Evolutionary conservation across 2,888 invertebrate genomes (phyloP), one percentile per base, ranked within the genome.

Genomic region (Ennomos quercinarius): DNA sequence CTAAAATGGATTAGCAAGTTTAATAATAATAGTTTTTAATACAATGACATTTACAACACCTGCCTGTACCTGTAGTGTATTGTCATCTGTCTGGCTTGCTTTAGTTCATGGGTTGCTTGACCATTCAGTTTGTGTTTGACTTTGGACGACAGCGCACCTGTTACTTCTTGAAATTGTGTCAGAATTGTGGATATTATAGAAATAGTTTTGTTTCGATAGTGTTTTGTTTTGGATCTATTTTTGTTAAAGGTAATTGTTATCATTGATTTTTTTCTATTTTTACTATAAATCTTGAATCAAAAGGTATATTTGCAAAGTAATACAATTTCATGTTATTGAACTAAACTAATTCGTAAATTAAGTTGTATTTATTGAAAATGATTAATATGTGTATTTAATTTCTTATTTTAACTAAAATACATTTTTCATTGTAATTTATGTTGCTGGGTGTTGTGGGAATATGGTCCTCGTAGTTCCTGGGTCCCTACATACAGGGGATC

Each of bases 11-110:
- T 11, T 57, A 58, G 9, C 37, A 1, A n/a, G 27, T 35, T 53
- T 51, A 48, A 38, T 54, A 50, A 61, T 61, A 56, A 60, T 57
- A 48, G 64, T 63, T 61, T 64, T 63, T 66, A 64, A 56, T 65
- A 66, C 66, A 66, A 68, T 67, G 50, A 49, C 51, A 61, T 61
- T 61, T 56, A 17, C 55, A 61, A 12, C 68, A 68, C 66, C 68
- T 68, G 68, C 60, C 42, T 10, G 9, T 61, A 56, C 57, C 63
- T 44, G 57, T 50, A 51, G 57, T 57, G 52, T 50, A 51, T 60
- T 57, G 52, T 68, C 63, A 59, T 59, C 63, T 66, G 66, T 45
- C 40, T 48, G 35, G 51, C 9, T 46, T 44, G 36, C 39, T 51
- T 34, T n/a, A n/a, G n/a, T n/a, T n/a, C n/a, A n/a, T n/a, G n/a